A percentile compares a stretch with the other conserved stretches of the same genome.
Conservation (phyloP, 1,140 invertebrate species). For the Temnothorax longispinosus region DNA sequence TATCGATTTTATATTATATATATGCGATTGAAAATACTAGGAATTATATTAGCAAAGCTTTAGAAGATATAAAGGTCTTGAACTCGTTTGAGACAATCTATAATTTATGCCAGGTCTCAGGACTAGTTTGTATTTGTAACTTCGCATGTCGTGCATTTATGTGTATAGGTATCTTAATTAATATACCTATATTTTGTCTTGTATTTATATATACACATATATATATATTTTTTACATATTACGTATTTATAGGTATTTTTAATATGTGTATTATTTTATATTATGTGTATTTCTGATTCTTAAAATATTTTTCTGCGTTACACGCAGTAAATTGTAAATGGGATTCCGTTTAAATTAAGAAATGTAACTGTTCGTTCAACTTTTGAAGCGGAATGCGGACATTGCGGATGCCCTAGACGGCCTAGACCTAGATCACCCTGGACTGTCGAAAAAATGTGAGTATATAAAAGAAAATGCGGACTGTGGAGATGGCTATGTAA, state of each 20-base stretch:
- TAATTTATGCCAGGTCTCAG: neutral
- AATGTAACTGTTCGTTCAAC: neutral
- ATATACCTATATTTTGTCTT: no score
- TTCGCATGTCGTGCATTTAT: neutral
- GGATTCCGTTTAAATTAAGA: no score
- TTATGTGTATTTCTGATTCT: no score
- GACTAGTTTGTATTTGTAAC: no score
- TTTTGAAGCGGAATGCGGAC: neutral
- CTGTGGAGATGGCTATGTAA: neutral
- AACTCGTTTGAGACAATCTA: neutral
- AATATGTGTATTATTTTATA: no score
- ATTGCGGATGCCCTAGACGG: no score
- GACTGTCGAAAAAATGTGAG: conserved; percentile 3
- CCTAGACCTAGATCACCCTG: neutral
- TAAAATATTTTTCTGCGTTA: no score
- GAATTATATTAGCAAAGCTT: neutral
- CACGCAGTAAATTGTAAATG: no score
- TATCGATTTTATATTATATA: neutral
- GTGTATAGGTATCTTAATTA: neutral
- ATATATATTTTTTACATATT: neutral
- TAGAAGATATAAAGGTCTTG: neutral
- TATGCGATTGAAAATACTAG: neutral
- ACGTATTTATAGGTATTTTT: no score
- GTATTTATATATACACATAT: neutral
- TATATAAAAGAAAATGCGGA: conserved; percentile 9